A percentile compares a stretch with the other conserved stretches of the same genome.
Evolutionary conservation across 2,113 vertebrate species (phyloP).

Genomic region (Phrynocephalus versicolor): DNA sequence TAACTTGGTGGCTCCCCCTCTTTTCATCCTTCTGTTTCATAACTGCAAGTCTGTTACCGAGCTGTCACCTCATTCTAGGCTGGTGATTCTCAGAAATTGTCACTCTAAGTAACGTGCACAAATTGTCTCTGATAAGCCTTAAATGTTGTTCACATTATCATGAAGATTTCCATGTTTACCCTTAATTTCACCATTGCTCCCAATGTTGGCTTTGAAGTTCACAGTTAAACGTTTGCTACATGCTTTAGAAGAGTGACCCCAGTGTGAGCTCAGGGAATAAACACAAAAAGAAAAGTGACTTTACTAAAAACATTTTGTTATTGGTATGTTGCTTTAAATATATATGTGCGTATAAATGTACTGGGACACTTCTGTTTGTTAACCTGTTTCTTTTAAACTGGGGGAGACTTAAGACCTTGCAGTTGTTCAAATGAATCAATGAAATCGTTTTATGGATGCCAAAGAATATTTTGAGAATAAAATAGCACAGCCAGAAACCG

Average conservation of each 20-base stretch:
- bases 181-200: slow-evolving; percentile 66
- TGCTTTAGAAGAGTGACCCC: slow-evolving; percentile 79
- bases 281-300: slow-evolving; percentile 69
- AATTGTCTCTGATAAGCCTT: slow-evolving; percentile 74
- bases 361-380: slow-evolving; percentile 77
- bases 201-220: slow-evolving; percentile 74
- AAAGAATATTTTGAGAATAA: slow-evolving; percentile 83
- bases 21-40: slow-evolving; percentile 59
- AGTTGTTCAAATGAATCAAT: slow-evolving; percentile 73
- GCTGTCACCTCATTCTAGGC: slow-evolving; percentile 70
- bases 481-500: slow-evolving; percentile 79
- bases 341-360: slow-evolving; percentile 51
- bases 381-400: slow-evolving; percentile 70
- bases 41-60: slow-evolving; percentile 68
- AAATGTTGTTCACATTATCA: slow-evolving; percentile 64
- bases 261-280: slow-evolving; percentile 86
- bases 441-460: slow-evolving; percentile 80
- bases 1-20: slow-evolving; percentile 67
- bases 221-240: slow-evolving; percentile 70
- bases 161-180: slow-evolving; percentile 73
- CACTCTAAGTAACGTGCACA: slow-evolving; percentile 68
- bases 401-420: slow-evolving; percentile 66
- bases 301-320: slow-evolving; percentile 72
- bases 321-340: slow-evolving; percentile 52
- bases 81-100: slow-evolving; percentile 67